Percentiles rank a stretch among this genome's conserved stretches.
These are phyloP conservation scores for Epirrita christyi DNA, from an alignment of 2,888 invertebrate genomes.

Conservation along the genomic window DNA sequence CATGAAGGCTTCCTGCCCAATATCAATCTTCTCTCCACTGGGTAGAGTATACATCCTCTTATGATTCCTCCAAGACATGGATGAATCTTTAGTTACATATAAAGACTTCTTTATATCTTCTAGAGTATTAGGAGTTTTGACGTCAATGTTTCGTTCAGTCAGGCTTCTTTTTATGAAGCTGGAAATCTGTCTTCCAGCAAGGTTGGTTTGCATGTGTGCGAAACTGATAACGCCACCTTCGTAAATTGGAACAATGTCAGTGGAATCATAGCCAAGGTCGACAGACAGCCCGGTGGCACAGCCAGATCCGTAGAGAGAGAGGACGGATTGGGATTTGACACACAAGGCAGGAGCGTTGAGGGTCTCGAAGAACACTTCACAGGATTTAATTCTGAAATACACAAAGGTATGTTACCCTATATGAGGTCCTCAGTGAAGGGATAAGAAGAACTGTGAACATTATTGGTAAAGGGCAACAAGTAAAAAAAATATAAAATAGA, in stretches of 20 bases:
- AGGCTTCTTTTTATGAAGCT: constrained; percentile 51
- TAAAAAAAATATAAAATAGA: no score
- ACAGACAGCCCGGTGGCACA: constrained; percentile 66
- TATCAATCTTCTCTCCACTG: constrained; percentile 54
- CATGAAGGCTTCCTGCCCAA: constrained; percentile 59
- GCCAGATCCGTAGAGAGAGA: constrained; percentile 68
- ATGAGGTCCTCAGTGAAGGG: no score
- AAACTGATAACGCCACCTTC: constrained; percentile 64
- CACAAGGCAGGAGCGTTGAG: constrained; percentile 66
- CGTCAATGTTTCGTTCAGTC: constrained; percentile 41
- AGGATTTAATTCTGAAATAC: constrained; percentile 63
- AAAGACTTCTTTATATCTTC: constrained; percentile 51
- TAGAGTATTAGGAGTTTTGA: constrained; percentile 37
- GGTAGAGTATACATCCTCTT: constrained; percentile 49
- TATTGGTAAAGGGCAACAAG: no score
- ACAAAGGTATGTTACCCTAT: no score
- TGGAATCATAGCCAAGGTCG: constrained; percentile 64
- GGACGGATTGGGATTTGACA: constrained; percentile 60
- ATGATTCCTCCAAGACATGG: constrained; percentile 41
- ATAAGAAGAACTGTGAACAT: no score
- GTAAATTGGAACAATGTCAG: constrained; percentile 62
- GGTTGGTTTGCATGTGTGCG: constrained; percentile 59
- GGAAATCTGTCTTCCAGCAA: constrained; percentile 53
- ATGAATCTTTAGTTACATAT: constrained; percentile 51
- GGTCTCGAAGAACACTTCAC: constrained; percentile 71